phyloP scores from a whole-genome alignment of 2,113 vertebrate species.

The Beaufortia kweichowensis region DNA sequence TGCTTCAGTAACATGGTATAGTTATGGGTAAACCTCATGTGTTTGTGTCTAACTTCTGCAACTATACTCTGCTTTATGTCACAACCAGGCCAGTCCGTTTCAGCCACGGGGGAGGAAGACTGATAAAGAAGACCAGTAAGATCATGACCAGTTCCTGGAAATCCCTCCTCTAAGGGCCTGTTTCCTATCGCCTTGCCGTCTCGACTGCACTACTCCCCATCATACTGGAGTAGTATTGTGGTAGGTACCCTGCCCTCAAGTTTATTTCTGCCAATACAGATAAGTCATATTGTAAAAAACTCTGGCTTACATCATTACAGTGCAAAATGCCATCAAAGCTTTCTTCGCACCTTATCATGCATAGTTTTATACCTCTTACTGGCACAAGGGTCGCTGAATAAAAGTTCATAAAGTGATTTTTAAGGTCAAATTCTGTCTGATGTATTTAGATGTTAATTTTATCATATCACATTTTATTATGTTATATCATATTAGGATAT shows the following conservation, averaged over 20 bases:
- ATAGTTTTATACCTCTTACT: not conserved
- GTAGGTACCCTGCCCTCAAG: not conserved
- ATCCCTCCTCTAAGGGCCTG: slow-evolving; percentile 9
- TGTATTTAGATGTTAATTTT: too few relatives aligned
- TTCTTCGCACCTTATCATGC: not conserved
- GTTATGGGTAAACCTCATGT: slow-evolving; percentile 11
- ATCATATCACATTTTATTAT: too few relatives aligned
- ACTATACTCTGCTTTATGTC: slow-evolving; percentile 37
- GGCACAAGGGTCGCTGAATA: too few relatives aligned
- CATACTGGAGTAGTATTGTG: not conserved
- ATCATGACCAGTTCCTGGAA: slow-evolving; percentile 41
- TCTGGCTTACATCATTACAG: not conserved
- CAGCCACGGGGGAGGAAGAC: slow-evolving; percentile 16
- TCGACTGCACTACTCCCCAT: not conserved
- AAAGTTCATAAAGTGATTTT: too few relatives aligned
- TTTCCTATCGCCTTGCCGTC: slow-evolving; percentile 25
- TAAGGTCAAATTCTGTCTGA: too few relatives aligned
- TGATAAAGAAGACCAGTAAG: slow-evolving; percentile 41
- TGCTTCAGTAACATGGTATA: not conserved
- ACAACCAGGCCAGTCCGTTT: slow-evolving; percentile 33
- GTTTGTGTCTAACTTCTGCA: slow-evolving; percentile 23
- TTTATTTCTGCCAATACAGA: slow-evolving; percentile 1
- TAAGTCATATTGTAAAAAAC: not conserved
- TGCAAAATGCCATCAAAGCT: slow-evolving; percentile 17
- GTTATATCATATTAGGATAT: too few relatives aligned